Evolutionary conservation across 2,113 vertebrate species (phyloP).

Genomic region (Typhlomys cinereus): DNA sequence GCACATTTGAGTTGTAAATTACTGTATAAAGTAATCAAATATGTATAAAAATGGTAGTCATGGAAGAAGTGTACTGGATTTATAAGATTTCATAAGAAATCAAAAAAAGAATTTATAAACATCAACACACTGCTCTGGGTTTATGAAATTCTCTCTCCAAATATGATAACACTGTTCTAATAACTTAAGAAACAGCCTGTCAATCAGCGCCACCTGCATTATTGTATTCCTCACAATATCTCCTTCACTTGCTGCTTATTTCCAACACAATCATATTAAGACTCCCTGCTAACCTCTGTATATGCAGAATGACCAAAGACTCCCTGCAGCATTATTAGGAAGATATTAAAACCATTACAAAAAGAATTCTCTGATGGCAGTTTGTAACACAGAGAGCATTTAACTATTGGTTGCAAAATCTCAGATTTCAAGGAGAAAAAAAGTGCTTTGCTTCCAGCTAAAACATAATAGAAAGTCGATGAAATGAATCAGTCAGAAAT

Average conservation of each 20-base stretch:
- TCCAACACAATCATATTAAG: constrained; percentile 22
- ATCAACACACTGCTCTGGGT: constrained; percentile 57
- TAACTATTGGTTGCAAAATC: neutral
- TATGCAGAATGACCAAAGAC: constrained; percentile 23
- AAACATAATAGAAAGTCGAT: neutral
- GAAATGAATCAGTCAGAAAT: neutral
- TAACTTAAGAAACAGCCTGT: constrained; percentile 51
- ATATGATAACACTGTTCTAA: constrained; percentile 61
- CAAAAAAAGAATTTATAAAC: constrained; percentile 78
- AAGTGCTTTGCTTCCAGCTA: constrained; percentile 30
- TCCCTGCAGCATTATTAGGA: constrained; percentile 6
- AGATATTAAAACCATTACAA: constrained; percentile 61
- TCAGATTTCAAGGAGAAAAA: constrained; percentile 45
- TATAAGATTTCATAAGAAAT: constrained; percentile 80
- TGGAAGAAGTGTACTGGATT: constrained; percentile 78
- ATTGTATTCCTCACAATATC: constrained; percentile 35
- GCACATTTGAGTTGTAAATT: constrained; percentile 83
- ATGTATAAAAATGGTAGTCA: constrained; percentile 81
- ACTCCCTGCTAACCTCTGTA: neutral
- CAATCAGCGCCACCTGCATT: constrained; percentile 55
- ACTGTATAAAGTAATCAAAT: constrained; percentile 83
- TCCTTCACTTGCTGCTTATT: constrained; percentile 34
- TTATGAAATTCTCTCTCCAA: constrained; percentile 66
- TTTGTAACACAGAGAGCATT: neutral
- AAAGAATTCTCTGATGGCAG: constrained; percentile 5